Percentiles rank a stretch among this genome's conserved stretches.
Conservation (phyloP, 2,888 invertebrate species). For the Podabrus alpinus region DNA sequence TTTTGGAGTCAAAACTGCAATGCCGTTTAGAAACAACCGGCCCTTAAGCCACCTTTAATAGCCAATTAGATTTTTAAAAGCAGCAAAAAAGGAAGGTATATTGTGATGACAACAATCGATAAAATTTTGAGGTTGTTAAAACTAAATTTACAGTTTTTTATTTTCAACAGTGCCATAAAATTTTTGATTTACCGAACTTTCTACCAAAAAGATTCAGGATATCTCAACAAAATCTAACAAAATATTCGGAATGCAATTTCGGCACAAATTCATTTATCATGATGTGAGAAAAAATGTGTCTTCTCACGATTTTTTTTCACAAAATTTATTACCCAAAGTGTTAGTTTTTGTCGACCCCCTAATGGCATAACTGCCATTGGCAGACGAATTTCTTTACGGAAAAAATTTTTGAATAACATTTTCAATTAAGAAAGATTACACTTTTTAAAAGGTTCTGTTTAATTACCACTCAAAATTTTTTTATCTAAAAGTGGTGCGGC, state of each 20-base stretch:
- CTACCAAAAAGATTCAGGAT: background rate
- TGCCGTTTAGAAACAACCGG: background rate
- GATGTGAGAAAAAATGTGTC: background rate
- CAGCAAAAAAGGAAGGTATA: background rate
- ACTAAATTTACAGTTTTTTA: background rate
- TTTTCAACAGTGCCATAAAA: background rate
- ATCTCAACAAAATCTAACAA: too few species aligned
- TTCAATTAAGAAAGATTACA: background rate
- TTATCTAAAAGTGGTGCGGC: background rate
- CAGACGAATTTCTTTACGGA: background rate
- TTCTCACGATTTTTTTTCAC: background rate
- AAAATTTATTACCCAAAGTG: background rate
- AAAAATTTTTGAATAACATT: background rate
- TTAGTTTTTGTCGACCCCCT: background rate
- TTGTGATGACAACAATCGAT: conserved; percentile 3
- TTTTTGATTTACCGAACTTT: background rate
- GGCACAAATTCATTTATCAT: background rate
- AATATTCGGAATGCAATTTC: background rate
- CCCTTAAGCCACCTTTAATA: background rate
- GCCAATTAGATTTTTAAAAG: background rate
- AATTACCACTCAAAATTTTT: background rate
- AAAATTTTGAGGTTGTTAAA: background rate
- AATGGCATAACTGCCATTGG: background rate
- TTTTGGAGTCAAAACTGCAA: background rate
- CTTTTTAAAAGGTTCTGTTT: background rate